phyloP scores from a whole-genome alignment of 2,113 vertebrate genomes.

The Sakesphorus luctuosus region DNA sequence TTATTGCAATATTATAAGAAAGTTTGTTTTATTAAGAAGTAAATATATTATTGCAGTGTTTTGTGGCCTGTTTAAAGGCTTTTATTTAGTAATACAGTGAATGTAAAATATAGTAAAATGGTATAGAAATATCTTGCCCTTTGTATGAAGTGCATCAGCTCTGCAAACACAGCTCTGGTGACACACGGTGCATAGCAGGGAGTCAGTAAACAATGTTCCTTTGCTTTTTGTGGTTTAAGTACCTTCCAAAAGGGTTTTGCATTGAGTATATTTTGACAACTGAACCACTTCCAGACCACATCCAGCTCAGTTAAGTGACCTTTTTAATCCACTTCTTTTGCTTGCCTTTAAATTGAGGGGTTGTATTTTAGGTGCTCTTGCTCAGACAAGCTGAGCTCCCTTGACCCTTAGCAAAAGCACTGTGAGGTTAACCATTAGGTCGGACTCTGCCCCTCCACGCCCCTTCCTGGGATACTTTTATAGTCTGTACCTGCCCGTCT shows the following conservation, averaged over 20 bases:
- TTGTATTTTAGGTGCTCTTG: slow-evolving; percentile 31
- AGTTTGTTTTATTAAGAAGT: slow-evolving; percentile 76
- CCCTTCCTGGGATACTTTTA: not conserved
- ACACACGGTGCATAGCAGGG: slow-evolving; percentile 40
- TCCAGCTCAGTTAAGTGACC: slow-evolving; percentile 49
- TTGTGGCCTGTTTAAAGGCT: slow-evolving; percentile 81
- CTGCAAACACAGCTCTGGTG: slow-evolving; percentile 15
- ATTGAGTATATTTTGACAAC: not conserved
- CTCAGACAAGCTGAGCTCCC: slow-evolving; percentile 54
- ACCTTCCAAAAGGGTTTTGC: not conserved
- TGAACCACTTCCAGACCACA: slow-evolving; percentile 22
- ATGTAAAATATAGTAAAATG: slow-evolving; percentile 73
- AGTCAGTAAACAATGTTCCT: not conserved
- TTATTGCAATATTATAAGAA: slow-evolving; percentile 75
- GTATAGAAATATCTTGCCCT: slow-evolving; percentile 48
- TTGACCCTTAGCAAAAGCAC: slow-evolving; percentile 51
- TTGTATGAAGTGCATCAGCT: slow-evolving; percentile 55
- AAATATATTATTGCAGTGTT: slow-evolving; percentile 79
- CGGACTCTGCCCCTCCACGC: not conserved
- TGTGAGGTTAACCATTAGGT: slow-evolving; percentile 55
- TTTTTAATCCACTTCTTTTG: not conserved
- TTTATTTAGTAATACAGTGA: slow-evolving; percentile 73
- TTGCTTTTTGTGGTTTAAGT: slow-evolving; percentile 1
- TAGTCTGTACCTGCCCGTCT: not conserved
- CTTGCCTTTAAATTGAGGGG: not conserved